Conservation (phyloP, 2,797 vertebrate species). For the Glyptemys insculpta region DNA sequence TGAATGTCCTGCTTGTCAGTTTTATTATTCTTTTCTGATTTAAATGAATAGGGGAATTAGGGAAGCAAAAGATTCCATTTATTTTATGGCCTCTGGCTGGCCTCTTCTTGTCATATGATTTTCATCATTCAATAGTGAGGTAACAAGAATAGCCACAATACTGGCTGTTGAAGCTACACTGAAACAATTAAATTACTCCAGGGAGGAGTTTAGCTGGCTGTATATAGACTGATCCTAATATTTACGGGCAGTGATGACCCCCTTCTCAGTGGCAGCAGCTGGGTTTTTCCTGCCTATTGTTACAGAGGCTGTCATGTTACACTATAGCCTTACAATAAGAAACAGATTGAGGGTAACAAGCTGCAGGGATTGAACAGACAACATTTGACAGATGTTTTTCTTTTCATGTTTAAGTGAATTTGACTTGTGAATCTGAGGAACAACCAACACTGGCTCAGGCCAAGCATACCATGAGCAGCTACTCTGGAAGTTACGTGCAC, state of each 20-base stretch:
- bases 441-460: not conserved
- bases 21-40: constrained; percentile 48
- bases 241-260: not conserved
- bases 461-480: not conserved
- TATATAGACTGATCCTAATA: constrained; percentile 34
- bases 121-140: constrained; percentile 54
- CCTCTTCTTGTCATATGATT: constrained; percentile 46
- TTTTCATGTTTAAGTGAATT: not conserved
- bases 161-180: constrained; percentile 1
- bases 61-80: constrained; percentile 20
- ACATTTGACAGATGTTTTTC: not conserved
- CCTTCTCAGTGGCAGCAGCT: not conserved
- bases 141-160: constrained; percentile 52
- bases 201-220: constrained; percentile 32
- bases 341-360: not conserved
- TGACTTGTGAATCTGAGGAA: not conserved
- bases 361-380: not conserved
- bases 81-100: constrained; percentile 52
- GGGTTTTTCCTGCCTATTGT: constrained; percentile 12
- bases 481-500: fast-evolving
- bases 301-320: not conserved
- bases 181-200: constrained; percentile 30
- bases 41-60: constrained; percentile 23
- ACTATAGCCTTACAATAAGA: not conserved
- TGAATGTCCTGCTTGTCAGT: not conserved